Evolutionary conservation across 2,888 invertebrate genomes (phyloP).

Genomic region (Drosophila anomalata): DNA sequence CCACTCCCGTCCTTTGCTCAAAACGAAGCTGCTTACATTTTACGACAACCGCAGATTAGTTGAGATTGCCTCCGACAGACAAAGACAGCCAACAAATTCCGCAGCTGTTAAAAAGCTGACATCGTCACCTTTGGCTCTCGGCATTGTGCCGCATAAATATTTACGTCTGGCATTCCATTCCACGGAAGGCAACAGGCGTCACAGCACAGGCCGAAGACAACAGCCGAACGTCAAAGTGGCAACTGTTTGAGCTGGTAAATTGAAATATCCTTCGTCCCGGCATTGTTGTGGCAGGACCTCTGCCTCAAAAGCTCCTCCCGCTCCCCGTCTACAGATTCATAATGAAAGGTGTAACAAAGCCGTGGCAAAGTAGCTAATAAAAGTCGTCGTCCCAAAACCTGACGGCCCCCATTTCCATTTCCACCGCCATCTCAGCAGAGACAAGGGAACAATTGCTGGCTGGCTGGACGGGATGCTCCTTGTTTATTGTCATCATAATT

Average conservation of each 20-base stretch:
- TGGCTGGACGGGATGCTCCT: constrained; percentile 41
- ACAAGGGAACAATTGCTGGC: constrained; percentile 49
- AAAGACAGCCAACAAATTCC: constrained; percentile 73
- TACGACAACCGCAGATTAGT: constrained; percentile 76
- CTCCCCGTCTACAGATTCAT: constrained; percentile 38
- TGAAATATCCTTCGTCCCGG: constrained; percentile 72
- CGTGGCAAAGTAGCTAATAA: constrained; percentile 75
- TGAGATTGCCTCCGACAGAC: constrained; percentile 61
- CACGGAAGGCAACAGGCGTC: constrained; percentile 50
- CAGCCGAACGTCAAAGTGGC: constrained; percentile 75
- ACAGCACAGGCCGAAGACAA: constrained; percentile 27
- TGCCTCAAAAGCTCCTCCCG: neutral
- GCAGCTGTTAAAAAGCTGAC: constrained; percentile 77
- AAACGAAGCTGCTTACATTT: constrained; percentile 51
- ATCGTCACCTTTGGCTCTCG: constrained; percentile 68
- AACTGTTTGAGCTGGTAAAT: constrained; percentile 77
- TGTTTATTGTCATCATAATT: constrained; percentile 78
- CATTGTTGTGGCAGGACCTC: constrained; percentile 66
- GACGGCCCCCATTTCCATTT: constrained; percentile 12
- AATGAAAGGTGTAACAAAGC: constrained; percentile 75
- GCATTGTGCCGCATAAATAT: constrained; percentile 71
- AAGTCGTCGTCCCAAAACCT: constrained; percentile 55
- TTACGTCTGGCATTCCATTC: constrained; percentile 69
- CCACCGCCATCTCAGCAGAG: constrained; percentile 35
- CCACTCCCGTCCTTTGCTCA: constrained; percentile 11